phyloP scores from a whole-genome alignment of 2,113 vertebrate genomes.

The Takifugu flavidus region DNA sequence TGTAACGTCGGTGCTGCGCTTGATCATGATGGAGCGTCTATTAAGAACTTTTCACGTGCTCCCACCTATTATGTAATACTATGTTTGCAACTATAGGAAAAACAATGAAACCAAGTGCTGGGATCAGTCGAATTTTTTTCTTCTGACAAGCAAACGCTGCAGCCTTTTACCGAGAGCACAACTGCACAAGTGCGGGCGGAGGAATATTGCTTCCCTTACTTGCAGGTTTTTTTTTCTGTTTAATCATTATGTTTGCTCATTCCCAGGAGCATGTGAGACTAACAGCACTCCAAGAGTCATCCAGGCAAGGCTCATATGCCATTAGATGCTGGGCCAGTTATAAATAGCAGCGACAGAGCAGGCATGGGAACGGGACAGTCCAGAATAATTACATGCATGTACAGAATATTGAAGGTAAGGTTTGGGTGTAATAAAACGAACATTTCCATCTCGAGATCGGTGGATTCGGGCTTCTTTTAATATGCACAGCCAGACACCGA shows the following conservation, averaged over 20 bases:
- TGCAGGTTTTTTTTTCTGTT: slow-evolving; percentile 1
- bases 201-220: slow-evolving; percentile 44
- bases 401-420: slow-evolving; percentile 29
- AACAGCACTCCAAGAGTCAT: slow-evolving; percentile 50
- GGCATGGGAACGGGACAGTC: slow-evolving; percentile 49
- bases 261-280: slow-evolving; percentile 32
- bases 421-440: slow-evolving; percentile 6
- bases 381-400: slow-evolving; percentile 47
- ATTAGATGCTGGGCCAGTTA: slow-evolving; percentile 47
- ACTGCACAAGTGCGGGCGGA: slow-evolving; percentile 1
- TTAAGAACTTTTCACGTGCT: neutral
- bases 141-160: neutral
- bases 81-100: neutral
- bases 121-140: neutral
- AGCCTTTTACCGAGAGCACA: slow-evolving; percentile 1
- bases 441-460: slow-evolving; percentile 19
- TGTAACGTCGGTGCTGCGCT: neutral
- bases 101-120: neutral
- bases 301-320: slow-evolving; percentile 61
- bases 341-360: slow-evolving; percentile 60
- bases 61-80: slow-evolving; percentile 22
- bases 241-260: slow-evolving; percentile 12
- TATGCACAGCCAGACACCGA: neutral
- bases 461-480: neutral
- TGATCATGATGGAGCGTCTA: neutral